Conservation (phyloP, 2,797 vertebrate genomes). For the Coregonus sp. region DNA sequence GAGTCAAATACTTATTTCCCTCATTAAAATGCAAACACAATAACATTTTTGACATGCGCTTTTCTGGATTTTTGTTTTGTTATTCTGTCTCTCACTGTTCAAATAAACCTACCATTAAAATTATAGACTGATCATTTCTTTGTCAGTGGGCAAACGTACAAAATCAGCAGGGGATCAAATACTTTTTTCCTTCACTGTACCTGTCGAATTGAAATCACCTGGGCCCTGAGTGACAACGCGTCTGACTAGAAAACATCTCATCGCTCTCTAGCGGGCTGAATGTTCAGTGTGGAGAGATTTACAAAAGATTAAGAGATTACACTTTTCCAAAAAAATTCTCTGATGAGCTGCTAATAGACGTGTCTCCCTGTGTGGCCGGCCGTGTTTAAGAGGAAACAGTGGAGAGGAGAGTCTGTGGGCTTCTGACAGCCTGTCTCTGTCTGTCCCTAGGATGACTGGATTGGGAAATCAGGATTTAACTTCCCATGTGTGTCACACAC, state of each 20-base stretch:
- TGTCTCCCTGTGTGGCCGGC: constrained; percentile 23
- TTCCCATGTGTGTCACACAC: constrained; percentile 22
- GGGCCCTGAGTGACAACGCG: background rate
- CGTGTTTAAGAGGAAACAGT: constrained; percentile 21
- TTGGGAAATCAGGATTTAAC: constrained; percentile 50
- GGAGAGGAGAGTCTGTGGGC: background rate
- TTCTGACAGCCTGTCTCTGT: constrained; percentile 10
- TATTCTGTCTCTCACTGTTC: too few species aligned
- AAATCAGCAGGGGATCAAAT: too few species aligned
- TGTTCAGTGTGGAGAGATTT: constrained; percentile 46
- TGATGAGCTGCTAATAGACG: constrained; percentile 60
- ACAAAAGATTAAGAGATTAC: constrained; percentile 59
- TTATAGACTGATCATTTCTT: too few species aligned
- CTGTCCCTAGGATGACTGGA: constrained; percentile 33
- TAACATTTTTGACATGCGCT: too few species aligned
- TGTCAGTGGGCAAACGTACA: too few species aligned
- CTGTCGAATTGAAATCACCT: background rate
- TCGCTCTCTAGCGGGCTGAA: constrained; percentile 14
- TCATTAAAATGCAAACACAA: too few species aligned
- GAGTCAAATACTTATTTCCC: too few species aligned
- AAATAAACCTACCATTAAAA: too few species aligned
- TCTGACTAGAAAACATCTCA: background rate
- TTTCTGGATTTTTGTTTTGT: too few species aligned
- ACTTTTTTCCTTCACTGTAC: too few species aligned
- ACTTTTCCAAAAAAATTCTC: constrained; percentile 37